Conservation (phyloP, 1,140 invertebrate genomes). For the Drosophila nannoptera region DNA sequence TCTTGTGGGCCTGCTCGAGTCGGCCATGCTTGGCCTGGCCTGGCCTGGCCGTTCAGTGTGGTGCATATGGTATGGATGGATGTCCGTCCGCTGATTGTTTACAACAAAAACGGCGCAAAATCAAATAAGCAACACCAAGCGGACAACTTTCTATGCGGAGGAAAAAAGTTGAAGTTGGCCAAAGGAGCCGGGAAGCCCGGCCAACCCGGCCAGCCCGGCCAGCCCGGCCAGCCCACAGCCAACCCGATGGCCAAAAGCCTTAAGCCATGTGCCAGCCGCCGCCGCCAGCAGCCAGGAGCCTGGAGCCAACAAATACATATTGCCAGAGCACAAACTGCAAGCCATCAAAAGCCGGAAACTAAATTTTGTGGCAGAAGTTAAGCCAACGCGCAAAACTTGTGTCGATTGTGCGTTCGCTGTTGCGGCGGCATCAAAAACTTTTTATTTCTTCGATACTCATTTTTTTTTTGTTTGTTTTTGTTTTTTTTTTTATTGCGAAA, state of each 20-base stretch:
- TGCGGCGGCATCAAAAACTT: constrained; percentile 57
- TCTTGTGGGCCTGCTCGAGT: no score
- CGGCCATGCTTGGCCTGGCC: neutral
- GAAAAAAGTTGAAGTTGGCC: constrained; percentile 46
- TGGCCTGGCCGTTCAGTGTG: neutral
- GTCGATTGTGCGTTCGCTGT: constrained; percentile 64
- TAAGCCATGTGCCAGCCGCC: no score
- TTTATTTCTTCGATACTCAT: constrained; percentile 43
- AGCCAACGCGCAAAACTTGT: constrained; percentile 70
- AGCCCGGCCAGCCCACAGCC: no score
- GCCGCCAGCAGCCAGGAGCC: no score
- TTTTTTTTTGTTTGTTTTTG: constrained; percentile 26
- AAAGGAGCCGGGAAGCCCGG: constrained; percentile 36
- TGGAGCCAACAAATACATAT: constrained; percentile 38
- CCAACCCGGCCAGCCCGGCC: neutral
- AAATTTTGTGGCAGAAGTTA: constrained; percentile 71
- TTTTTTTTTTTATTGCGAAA: constrained; percentile 53
- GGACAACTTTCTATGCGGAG: constrained; percentile 54
- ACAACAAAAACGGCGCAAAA: constrained; percentile 62
- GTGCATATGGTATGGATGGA: constrained; percentile 41
- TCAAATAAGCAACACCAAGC: constrained; percentile 72
- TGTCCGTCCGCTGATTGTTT: constrained; percentile 46
- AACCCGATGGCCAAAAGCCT: no score
- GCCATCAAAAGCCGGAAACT: constrained; percentile 75
- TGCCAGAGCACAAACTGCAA: constrained; percentile 42